Percentiles rank a stretch among this genome's conserved stretches.
phyloP scores from a whole-genome alignment of 92 coral and sea anemone genomes.

The Paragorgia papillata region DNA sequence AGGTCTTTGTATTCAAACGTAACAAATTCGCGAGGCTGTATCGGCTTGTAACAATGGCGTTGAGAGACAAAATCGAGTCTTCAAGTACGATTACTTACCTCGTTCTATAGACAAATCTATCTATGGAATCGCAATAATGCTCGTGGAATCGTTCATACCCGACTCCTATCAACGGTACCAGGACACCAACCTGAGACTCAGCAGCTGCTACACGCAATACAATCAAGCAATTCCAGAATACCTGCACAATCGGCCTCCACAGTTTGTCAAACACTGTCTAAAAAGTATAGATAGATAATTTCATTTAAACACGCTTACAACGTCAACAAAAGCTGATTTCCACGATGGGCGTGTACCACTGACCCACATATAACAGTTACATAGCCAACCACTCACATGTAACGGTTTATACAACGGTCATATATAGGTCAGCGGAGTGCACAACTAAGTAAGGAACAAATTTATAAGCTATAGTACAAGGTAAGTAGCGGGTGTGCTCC shows the following conservation, averaged over 20 bases:
- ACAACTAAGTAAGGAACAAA: too few relatives aligned
- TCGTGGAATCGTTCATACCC: conserved; percentile 63
- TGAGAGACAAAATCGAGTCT: conserved; percentile 67
- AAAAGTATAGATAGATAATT: too few relatives aligned
- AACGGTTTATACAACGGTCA: too few relatives aligned
- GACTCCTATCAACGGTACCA: conserved; percentile 58
- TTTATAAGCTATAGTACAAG: too few relatives aligned
- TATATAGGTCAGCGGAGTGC: too few relatives aligned
- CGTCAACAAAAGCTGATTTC: too few relatives aligned
- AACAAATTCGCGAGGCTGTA: conserved; percentile 64
- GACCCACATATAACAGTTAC: too few relatives aligned
- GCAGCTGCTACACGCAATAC: conserved; percentile 49
- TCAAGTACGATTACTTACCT: conserved; percentile 62
- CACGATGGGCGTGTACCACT: too few relatives aligned
- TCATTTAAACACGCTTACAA: too few relatives aligned
- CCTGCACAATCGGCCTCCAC: conserved; percentile 55
- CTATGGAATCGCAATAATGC: conserved; percentile 62
- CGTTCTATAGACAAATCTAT: conserved; percentile 65
- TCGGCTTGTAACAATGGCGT: conserved; percentile 62
- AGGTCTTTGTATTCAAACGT: conserved; percentile 51
- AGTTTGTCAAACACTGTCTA: conserved; percentile 52
- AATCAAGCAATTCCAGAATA: conserved; percentile 41
- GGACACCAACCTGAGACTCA: conserved; percentile 58
- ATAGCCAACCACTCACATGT: too few relatives aligned
- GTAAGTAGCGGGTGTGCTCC: too few relatives aligned